phyloP scores from a whole-genome alignment of 2,797 vertebrate genomes.

The Alectoris magna region DNA sequence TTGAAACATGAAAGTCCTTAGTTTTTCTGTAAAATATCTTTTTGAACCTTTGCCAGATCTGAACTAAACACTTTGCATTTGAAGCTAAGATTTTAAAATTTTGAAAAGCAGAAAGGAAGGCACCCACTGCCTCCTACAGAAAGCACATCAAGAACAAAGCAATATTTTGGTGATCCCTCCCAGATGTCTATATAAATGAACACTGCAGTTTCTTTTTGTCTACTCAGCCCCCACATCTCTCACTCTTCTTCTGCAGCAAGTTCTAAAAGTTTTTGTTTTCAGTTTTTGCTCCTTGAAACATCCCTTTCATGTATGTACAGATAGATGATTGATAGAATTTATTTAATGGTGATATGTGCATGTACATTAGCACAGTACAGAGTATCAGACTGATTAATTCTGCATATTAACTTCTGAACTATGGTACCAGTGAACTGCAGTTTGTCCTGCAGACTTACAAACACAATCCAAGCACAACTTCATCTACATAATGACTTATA shows the following conservation, averaged over 20 bases:
- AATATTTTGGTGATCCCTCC: not conserved
- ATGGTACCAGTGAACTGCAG: not conserved
- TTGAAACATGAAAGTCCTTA: constrained; percentile 39
- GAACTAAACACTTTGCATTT: not conserved
- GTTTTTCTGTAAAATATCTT: constrained; percentile 31
- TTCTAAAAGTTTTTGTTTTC: not conserved
- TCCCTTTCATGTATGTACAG: fast-evolving
- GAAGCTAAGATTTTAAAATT: constrained; percentile 58
- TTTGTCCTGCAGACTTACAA: not conserved
- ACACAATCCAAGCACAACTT: not conserved
- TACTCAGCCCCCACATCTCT: not conserved
- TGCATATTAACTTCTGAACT: not conserved
- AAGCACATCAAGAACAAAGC: not conserved
- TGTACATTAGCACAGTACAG: not conserved
- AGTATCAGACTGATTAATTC: not conserved
- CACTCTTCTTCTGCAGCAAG: not conserved
- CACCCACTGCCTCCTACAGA: not conserved
- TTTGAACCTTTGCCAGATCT: constrained; percentile 40
- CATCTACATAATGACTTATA: not conserved
- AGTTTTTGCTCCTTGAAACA: not conserved
- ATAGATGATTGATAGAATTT: not conserved
- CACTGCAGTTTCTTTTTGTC: not conserved
- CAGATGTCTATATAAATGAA: not conserved
- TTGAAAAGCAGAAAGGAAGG: not conserved
- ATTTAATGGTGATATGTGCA: not conserved